Percentiles rank a stretch among this genome's conserved stretches.
These are phyloP conservation scores for Triplophysa dalaica DNA, from an alignment of 2,113 vertebrate genomes.

Conservation along the genomic window DNA sequence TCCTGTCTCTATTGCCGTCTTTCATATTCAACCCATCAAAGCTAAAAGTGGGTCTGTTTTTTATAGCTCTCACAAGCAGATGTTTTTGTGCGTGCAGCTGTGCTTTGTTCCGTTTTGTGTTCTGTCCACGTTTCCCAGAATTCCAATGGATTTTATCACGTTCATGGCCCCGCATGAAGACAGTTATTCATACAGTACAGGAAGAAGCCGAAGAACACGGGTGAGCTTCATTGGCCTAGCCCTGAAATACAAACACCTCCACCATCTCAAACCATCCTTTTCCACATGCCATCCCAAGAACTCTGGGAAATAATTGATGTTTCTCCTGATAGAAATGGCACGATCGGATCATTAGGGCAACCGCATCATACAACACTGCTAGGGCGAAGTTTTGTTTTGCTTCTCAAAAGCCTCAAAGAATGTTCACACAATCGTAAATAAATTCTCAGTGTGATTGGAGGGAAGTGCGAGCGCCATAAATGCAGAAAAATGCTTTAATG, in stretches of 20 bases:
- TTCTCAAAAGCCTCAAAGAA: background rate
- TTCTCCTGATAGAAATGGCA: background rate
- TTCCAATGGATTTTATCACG: background rate
- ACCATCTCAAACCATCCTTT: conserved; percentile 44
- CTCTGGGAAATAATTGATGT: conserved; percentile 37
- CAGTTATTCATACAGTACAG: background rate
- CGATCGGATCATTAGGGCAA: conserved; percentile 21
- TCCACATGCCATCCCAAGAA: conserved; percentile 33
- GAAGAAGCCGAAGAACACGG: conserved; percentile 6
- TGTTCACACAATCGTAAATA: background rate
- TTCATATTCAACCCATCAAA: conserved; percentile 46
- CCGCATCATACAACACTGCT: background rate
- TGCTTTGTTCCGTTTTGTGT: background rate
- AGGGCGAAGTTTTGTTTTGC: background rate
- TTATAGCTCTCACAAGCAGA: conserved; percentile 22
- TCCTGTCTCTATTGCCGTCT: conserved; percentile 47
- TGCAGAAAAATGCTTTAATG: background rate
- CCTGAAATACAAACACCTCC: conserved; percentile 58
- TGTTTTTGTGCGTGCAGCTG: conserved; percentile 42
- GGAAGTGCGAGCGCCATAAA: background rate
- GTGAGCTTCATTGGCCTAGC: conserved; percentile 55
- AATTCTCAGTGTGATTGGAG: conserved; percentile 1
- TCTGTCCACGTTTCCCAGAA: conserved; percentile 31
- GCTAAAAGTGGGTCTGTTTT: conserved; percentile 44
- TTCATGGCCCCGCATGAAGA: background rate